Evolutionary conservation across 2,888 invertebrate species (phyloP).

Genomic region (Opisthograptis luteolata): DNA sequence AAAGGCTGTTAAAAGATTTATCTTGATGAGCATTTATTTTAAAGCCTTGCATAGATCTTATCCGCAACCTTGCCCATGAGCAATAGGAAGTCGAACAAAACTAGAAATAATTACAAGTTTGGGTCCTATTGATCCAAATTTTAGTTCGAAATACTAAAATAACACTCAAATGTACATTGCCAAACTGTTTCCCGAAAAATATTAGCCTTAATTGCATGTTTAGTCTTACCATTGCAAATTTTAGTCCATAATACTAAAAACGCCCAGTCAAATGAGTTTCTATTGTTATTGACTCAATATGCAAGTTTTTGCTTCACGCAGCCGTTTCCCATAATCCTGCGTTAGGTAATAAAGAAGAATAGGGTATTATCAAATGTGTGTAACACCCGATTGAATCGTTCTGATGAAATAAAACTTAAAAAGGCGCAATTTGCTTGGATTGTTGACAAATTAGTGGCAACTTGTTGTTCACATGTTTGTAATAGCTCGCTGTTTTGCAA

Average conservation of each 20-base stretch:
- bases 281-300: conserved; percentile 65
- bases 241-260: too few species aligned
- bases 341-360: conserved; percentile 65
- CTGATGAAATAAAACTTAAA: conserved; percentile 31
- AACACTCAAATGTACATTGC: conserved; percentile 38
- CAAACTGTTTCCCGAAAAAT: conserved; percentile 45
- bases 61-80: too few species aligned
- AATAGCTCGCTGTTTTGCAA: conserved; percentile 30
- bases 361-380: conserved; percentile 70
- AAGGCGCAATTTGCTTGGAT: conserved; percentile 36
- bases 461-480: conserved; percentile 33
- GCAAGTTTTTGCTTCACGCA: conserved; percentile 51
- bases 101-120: too few species aligned
- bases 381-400: conserved; percentile 54
- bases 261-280: too few species aligned
- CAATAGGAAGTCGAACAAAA: too few species aligned
- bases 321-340: conserved; percentile 65
- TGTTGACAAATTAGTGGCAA: conserved; percentile 40
- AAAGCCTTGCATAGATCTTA: too few species aligned
- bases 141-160: not conserved
- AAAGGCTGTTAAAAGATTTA: too few species aligned
- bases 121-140: conserved; percentile 1
- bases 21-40: too few species aligned
- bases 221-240: too few species aligned
- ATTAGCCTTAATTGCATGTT: too few species aligned